These are phyloP conservation scores for Dendroctonus ponderosae DNA, from an alignment of 1,140 invertebrate species.

Conservation along the genomic window DNA sequence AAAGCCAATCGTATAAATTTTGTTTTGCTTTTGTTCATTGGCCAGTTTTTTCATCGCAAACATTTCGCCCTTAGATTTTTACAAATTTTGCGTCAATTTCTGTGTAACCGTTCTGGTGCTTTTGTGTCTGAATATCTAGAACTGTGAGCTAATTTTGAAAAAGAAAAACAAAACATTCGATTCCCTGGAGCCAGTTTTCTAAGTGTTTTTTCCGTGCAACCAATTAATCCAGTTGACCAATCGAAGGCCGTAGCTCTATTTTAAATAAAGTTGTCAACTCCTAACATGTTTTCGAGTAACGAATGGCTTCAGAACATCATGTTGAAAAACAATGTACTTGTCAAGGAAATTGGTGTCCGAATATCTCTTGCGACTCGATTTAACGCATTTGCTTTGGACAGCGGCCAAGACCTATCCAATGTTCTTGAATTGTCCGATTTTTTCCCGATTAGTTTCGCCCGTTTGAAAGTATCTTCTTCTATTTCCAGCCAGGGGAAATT, in stretches of 20 bases:
- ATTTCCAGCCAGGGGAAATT: background rate
- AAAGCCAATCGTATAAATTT: constrained; percentile 18
- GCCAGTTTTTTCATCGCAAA: too few relatives aligned
- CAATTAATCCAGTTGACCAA: background rate
- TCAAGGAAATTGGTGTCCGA: constrained; percentile 5
- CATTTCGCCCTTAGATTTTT: too few relatives aligned
- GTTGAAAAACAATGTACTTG: constrained; percentile 5
- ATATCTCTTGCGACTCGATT: constrained; percentile 1
- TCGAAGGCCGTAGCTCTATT: constrained; percentile 9
- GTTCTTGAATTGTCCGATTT: background rate
- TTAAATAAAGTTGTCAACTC: constrained; percentile 8
- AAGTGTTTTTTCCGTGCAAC: too few relatives aligned
- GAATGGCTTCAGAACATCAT: background rate
- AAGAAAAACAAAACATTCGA: too few relatives aligned
- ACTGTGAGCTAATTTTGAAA: too few relatives aligned
- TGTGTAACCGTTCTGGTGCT: too few relatives aligned
- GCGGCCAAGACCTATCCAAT: background rate
- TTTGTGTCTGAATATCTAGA: too few relatives aligned
- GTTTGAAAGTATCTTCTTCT: background rate
- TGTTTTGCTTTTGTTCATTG: background rate
- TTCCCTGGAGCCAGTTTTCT: too few relatives aligned
- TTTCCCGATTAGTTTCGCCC: background rate
- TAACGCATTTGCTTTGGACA: constrained; percentile 1
- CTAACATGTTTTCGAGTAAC: constrained; percentile 6
- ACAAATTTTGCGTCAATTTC: too few relatives aligned